A percentile compares a stretch with the other conserved stretches of the same genome.
phyloP scores from a whole-genome alignment of 2,888 invertebrate species.

The Drosophila subquinaria region DNA sequence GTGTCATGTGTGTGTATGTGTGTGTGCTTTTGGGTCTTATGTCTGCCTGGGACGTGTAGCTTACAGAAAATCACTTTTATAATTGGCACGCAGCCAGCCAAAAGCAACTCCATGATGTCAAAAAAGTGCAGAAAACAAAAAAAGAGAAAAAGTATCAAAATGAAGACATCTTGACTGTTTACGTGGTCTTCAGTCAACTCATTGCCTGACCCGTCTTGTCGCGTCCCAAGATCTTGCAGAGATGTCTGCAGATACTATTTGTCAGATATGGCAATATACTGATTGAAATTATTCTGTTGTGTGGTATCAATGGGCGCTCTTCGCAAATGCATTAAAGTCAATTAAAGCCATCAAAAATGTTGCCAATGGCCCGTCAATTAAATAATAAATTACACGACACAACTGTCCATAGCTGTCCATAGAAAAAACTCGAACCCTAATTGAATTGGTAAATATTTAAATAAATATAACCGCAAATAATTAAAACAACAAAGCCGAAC shows the following conservation, averaged over 20 bases:
- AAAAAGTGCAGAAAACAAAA: slow-evolving; percentile 34
- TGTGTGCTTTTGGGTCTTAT: slow-evolving; percentile 54
- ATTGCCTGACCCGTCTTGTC: slow-evolving; percentile 37
- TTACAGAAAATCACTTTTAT: slow-evolving; percentile 81
- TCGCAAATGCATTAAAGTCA: slow-evolving; percentile 46
- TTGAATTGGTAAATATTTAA: slow-evolving; percentile 83
- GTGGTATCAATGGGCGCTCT: background rate
- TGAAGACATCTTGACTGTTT: slow-evolving; percentile 47
- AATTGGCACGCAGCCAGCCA: slow-evolving; percentile 80
- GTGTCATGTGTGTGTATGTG: slow-evolving; percentile 41
- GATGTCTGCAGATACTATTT: slow-evolving; percentile 77
- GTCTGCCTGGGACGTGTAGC: slow-evolving; percentile 77
- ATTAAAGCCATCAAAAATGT: slow-evolving; percentile 60
- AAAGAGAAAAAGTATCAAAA: slow-evolving; percentile 25
- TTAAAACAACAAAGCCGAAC: slow-evolving; percentile 79
- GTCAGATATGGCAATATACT: slow-evolving; percentile 77
- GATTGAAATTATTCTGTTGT: slow-evolving; percentile 72
- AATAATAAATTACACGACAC: slow-evolving; percentile 52
- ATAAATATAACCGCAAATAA: slow-evolving; percentile 81
- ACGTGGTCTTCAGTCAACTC: slow-evolving; percentile 63
- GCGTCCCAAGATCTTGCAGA: slow-evolving; percentile 55
- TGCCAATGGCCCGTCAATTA: slow-evolving; percentile 52
- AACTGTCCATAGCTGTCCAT: slow-evolving; percentile 7
- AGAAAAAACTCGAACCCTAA: slow-evolving; percentile 56
- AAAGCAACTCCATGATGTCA: slow-evolving; percentile 60